Percentiles rank a stretch among this genome's conserved stretches.
Conservation (phyloP, 2,888 invertebrate species). For the Ischnus inquisitorius region DNA sequence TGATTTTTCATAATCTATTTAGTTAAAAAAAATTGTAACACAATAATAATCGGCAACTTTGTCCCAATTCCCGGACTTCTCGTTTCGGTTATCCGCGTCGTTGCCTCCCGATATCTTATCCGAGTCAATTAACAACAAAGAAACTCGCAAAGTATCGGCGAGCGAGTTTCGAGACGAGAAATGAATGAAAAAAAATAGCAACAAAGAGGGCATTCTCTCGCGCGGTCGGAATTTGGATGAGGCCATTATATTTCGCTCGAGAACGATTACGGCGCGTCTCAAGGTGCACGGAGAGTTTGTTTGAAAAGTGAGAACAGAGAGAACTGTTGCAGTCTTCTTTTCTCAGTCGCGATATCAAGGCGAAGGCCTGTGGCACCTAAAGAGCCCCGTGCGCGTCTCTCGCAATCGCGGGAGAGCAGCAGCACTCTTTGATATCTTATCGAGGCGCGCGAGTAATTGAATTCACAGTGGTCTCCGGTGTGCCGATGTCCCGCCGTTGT, state of each 20-base stretch:
- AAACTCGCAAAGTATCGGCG: slow-evolving; percentile 21
- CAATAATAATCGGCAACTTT: not conserved
- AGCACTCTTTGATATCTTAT: slow-evolving; percentile 59
- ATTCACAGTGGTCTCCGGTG: slow-evolving; percentile 54
- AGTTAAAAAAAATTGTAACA: no score
- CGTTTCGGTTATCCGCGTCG: not conserved
- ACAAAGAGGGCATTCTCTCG: not conserved
- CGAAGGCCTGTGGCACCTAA: slow-evolving; percentile 8
- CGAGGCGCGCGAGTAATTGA: slow-evolving; percentile 56
- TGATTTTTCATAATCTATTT: no score
- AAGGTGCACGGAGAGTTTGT: slow-evolving; percentile 22
- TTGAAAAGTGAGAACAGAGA: slow-evolving; percentile 5
- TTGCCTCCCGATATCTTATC: slow-evolving; percentile 48
- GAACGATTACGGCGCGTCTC: not conserved
- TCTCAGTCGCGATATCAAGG: slow-evolving; percentile 1
- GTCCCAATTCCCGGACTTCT: not conserved
- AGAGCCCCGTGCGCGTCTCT: slow-evolving; percentile 12
- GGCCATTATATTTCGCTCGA: not conserved
- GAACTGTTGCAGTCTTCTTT: slow-evolving; percentile 9
- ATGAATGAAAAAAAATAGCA: not conserved
- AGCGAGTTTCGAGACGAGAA: not conserved
- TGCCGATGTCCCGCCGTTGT: slow-evolving; percentile 17
- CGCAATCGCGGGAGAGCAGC: slow-evolving; percentile 26
- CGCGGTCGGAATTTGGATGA: not conserved
- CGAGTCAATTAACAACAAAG: slow-evolving; percentile 21